Evolutionary conservation across 2,797 vertebrate species (phyloP).

Genomic region (Myripristis murdjan): DNA sequence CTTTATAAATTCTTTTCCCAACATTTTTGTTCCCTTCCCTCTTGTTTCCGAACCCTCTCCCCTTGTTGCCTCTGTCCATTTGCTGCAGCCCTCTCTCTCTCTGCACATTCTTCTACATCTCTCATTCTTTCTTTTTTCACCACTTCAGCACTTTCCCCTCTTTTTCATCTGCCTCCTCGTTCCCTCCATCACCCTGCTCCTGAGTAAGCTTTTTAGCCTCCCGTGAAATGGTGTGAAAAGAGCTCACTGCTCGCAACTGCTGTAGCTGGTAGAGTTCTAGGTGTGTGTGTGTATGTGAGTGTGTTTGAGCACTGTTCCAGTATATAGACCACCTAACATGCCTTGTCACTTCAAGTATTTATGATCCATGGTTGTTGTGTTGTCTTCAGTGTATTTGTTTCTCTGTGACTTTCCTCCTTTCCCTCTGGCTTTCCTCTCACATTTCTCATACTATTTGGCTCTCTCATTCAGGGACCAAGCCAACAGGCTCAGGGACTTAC

Average conservation of each 20-base stretch:
- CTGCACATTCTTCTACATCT: neutral
- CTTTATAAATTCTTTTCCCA: neutral
- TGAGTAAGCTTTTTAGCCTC: constrained; percentile 8
- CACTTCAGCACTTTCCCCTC: neutral
- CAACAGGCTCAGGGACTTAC: too few relatives aligned
- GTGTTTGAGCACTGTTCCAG: neutral
- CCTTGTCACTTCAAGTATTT: too few relatives aligned
- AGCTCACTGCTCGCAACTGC: neutral
- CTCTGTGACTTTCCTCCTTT: neutral
- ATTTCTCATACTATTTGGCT: constrained; percentile 18
- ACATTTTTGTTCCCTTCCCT: neutral
- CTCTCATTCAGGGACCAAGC: neutral
- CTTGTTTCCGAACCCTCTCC: too few relatives aligned
- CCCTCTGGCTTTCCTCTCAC: neutral
- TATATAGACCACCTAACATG: neutral
- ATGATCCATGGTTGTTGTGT: neutral
- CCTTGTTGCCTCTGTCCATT: neutral
- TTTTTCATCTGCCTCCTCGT: neutral
- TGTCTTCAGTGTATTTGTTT: neutral
- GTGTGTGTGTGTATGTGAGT: constrained; percentile 5
- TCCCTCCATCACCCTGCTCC: neutral
- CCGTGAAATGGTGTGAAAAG: neutral
- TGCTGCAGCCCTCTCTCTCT: neutral
- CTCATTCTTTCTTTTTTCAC: neutral
- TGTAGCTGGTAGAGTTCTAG: neutral